Percentiles rank a stretch among this genome's conserved stretches.
phyloP scores from a whole-genome alignment of 2,797 vertebrate genomes.

The Catamblyrhynchus diadema region DNA sequence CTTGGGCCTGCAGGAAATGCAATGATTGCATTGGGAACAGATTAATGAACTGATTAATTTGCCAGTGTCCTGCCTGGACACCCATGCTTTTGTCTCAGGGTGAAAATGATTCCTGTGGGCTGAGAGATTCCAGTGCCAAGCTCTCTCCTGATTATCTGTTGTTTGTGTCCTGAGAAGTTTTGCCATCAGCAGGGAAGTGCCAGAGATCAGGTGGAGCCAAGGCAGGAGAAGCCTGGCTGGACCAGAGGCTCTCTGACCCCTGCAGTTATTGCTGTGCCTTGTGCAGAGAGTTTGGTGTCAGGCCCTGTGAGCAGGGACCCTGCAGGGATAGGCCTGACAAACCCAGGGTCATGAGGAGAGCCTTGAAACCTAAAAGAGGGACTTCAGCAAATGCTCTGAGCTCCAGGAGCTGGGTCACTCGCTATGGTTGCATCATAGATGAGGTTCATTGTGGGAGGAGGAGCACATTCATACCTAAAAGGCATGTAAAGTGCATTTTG shows the following conservation, averaged over 20 bases:
- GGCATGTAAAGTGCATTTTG: neutral
- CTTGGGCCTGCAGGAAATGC: neutral
- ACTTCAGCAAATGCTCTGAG: neutral
- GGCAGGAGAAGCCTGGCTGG: neutral
- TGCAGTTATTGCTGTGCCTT: neutral
- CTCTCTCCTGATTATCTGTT: neutral
- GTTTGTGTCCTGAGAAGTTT: neutral
- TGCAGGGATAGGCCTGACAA: neutral
- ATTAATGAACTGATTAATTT: neutral
- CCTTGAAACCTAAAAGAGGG: rapidly evolving
- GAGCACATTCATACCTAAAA: neutral
- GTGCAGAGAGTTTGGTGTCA: neutral
- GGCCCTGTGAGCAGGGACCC: neutral
- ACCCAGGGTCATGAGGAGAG: neutral
- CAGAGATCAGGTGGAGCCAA: neutral
- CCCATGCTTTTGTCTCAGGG: neutral
- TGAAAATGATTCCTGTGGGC: neutral
- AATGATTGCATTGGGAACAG: neutral
- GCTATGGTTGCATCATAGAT: neutral
- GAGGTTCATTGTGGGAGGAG: neutral
- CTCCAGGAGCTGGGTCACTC: neutral
- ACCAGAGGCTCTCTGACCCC: neutral
- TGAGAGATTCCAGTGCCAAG: neutral
- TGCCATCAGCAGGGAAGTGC: neutral
- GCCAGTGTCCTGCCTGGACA: neutral